Percentiles rank a stretch among this genome's conserved stretches.
These are phyloP conservation scores for Chloropsis cyanopogon DNA, from an alignment of 2,113 vertebrate species.

Conservation along the genomic window DNA sequence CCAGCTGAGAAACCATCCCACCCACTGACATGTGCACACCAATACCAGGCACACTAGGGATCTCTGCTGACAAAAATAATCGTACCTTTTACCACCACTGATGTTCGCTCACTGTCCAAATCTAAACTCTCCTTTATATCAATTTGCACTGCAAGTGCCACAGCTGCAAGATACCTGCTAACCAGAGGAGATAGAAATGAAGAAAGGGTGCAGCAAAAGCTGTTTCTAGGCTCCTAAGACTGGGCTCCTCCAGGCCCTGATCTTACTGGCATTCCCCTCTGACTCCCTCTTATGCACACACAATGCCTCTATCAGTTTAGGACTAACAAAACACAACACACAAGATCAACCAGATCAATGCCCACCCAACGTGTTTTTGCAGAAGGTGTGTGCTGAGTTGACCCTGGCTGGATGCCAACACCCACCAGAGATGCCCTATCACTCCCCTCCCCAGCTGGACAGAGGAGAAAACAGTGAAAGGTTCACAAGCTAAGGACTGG, in stretches of 20 bases:
- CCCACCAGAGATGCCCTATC: background rate
- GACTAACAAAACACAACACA: background rate
- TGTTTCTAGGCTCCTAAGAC: background rate
- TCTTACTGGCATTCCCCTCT: background rate
- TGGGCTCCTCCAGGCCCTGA: background rate
- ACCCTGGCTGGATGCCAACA: background rate
- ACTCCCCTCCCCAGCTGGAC: background rate
- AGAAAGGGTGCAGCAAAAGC: background rate
- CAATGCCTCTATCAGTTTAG: background rate
- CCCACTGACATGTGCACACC: background rate
- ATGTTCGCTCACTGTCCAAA: background rate
- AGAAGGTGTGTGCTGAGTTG: background rate
- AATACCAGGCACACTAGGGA: background rate
- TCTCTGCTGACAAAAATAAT: background rate
- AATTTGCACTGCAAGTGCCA: background rate
- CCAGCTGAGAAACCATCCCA: background rate
- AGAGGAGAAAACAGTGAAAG: background rate
- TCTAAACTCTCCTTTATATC: background rate
- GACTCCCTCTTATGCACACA: background rate
- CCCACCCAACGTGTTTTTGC: background rate
- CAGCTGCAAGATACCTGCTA: background rate
- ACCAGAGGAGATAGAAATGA: background rate
- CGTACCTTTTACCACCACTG: background rate
- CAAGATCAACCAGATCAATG: background rate
- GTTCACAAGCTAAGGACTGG: background rate